phyloP scores from a whole-genome alignment of 2,888 invertebrate genomes.

The Microctonus brassicae region DNA sequence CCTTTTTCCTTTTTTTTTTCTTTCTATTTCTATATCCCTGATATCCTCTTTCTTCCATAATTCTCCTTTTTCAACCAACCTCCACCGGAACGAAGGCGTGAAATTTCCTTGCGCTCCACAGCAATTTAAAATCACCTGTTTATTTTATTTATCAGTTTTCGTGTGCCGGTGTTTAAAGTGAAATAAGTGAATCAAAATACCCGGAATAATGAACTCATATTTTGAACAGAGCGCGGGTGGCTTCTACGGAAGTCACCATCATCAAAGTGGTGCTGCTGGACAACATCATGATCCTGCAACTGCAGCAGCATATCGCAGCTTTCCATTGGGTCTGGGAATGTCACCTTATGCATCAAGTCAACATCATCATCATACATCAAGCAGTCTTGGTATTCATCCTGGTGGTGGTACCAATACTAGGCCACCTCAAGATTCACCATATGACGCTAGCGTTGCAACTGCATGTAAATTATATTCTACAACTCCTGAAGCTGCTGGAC shows the following conservation, averaged over 20 bases:
- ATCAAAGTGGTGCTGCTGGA: slow-evolving; percentile 78
- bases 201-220: slow-evolving; percentile 89
- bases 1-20: not conserved
- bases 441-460: slow-evolving; percentile 90
- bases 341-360: slow-evolving; percentile 83
- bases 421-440: slow-evolving; percentile 90
- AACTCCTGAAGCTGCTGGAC: slow-evolving; percentile 74
- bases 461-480: slow-evolving; percentile 87
- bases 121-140: not conserved
- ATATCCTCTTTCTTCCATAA: not conserved
- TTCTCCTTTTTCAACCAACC: not conserved
- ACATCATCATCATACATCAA: slow-evolving; percentile 77
- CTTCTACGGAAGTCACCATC: slow-evolving; percentile 93
- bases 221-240: slow-evolving; percentile 89
- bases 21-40: not conserved
- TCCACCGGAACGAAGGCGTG: not conserved
- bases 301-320: slow-evolving; percentile 83
- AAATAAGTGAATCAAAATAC: slow-evolving; percentile 59
- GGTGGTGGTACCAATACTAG: slow-evolving; percentile 81
- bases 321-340: slow-evolving; percentile 88
- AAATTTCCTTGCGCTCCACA: not conserved
- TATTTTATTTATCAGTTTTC: slow-evolving; percentile 37
- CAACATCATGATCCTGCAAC: slow-evolving; percentile 82
- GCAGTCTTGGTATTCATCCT: slow-evolving; percentile 72
- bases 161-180: slow-evolving; percentile 61